These are phyloP conservation scores for Podotricha telesiphe DNA, from an alignment of 2,888 invertebrate genomes.

Conservation along the genomic window DNA sequence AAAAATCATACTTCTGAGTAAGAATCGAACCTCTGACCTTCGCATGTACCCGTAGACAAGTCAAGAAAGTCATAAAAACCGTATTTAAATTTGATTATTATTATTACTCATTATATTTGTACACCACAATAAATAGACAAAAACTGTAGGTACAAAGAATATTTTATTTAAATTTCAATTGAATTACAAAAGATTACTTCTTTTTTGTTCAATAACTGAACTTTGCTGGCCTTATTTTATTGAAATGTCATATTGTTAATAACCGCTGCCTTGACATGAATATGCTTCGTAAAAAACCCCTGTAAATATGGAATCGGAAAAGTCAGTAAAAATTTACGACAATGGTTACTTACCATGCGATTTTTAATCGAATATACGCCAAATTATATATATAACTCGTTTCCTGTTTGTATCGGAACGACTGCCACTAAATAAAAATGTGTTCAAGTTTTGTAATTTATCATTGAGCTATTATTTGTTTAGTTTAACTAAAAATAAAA, in stretches of 20 bases:
- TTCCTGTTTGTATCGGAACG: slow-evolving; percentile 10
- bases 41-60: too few species aligned
- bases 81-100: too few species aligned
- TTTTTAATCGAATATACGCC: slow-evolving; percentile 32
- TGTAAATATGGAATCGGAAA: slow-evolving; percentile 39
- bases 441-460: background rate
- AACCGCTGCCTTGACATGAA: slow-evolving; percentile 23
- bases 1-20: too few species aligned
- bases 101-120: too few species aligned
- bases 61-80: too few species aligned
- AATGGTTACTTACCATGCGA: slow-evolving; percentile 39
- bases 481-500: background rate
- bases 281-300: slow-evolving; percentile 22
- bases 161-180: background rate
- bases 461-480: background rate
- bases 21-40: too few species aligned
- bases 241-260: slow-evolving; percentile 17
- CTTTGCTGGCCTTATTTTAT: slow-evolving; percentile 3
- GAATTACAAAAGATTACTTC: background rate
- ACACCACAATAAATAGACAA: too few species aligned
- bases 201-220: slow-evolving; percentile 8
- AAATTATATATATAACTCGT: slow-evolving; percentile 23
- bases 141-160: too few species aligned
- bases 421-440: slow-evolving; percentile 10
- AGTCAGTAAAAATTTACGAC: slow-evolving; percentile 40